Evolutionary conservation across 2,888 invertebrate genomes (phyloP), one percentile per base, ranked within the genome.

Genomic region (Invenusta paracnida): DNA sequence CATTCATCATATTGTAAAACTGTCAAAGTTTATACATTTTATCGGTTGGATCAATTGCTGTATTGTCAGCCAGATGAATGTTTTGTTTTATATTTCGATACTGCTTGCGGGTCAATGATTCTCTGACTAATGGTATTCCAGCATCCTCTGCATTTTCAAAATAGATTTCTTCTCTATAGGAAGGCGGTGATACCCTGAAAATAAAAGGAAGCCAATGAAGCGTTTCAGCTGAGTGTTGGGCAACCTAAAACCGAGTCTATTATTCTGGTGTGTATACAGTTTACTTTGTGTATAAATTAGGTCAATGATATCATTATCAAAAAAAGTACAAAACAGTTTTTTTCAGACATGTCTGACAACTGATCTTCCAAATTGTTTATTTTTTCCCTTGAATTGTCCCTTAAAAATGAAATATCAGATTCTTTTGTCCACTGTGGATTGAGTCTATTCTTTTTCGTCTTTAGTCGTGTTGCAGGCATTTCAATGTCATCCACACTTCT

Each of bases 21-120:
- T 87, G 87, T 0, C 83, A 30, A 2, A 88, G 82, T 85, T 87
- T 87, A 17, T 30, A 27, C 25, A 88, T 23, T 81, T 87, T 88
- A 85, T 87, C 87, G 30, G 67, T 79, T 11, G 30, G 28, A 48
- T 87, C 85, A 28, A 87, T 66, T 25, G 25, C 48, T 13, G 17
- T 27, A 79, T 85, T 85, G 17, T 30, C 81, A 85, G 30, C 67
- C 0, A 87, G 82, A 85, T 88, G 88, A 29, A 88, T 25, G 48
- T 87, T 79, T 79, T 2, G 5, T 27, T 79, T 79, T n/a, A 66
- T n/a, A 66, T 66, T n/a, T 17, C 66, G 66, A n/a, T 66, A 66
- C 66, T 66, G 66, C n/a, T 66, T 13, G 11, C 66, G 66, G 13
- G 66, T 66, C 13, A 66, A n/a, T 13, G 66, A 11, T 66, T 13